Conservation (phyloP, 2,797 vertebrate genomes). For the Okamejei kenojei region DNA sequence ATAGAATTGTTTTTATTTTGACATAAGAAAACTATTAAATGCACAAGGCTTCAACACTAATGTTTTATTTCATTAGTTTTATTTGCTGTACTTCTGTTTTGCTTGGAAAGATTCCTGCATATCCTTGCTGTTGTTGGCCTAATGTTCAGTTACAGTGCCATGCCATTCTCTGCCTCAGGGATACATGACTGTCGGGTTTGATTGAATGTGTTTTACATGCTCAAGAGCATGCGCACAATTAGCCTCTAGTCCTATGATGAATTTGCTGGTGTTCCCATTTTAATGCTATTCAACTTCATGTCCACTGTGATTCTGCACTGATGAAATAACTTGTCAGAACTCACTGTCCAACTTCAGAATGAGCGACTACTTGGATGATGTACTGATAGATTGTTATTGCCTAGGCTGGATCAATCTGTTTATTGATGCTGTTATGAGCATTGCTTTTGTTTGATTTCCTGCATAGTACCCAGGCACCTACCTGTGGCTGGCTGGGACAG, state of each 20-base stretch:
- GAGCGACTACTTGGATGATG: not conserved
- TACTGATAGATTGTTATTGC: not conserved
- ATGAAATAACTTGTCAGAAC: not conserved
- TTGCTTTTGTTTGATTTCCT: not conserved
- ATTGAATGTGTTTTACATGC: not conserved
- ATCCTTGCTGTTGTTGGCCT: not conserved
- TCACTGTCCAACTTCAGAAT: not conserved
- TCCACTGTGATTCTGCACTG: not conserved
- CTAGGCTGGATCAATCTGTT: not conserved
- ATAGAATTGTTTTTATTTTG: not conserved
- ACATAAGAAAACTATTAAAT: not conserved
- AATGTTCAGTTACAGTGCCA: not conserved
- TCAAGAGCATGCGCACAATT: not conserved
- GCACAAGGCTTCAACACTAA: not conserved
- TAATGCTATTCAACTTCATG: not conserved
- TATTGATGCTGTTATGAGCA: not conserved
- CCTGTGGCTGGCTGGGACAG: no score
- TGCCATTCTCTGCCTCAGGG: not conserved
- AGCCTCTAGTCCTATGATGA: not conserved
- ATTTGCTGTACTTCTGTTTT: not conserved
- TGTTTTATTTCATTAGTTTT: not conserved
- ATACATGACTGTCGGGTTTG: not conserved
- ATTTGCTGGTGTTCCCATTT: not conserved
- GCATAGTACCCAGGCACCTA: not conserved
- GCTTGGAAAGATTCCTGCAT: not conserved